A percentile compares a stretch with the other conserved stretches of the same genome.
Evolutionary conservation across 2,797 vertebrate genomes (phyloP).

Genomic region (Otolemur crassicaudatus): DNA sequence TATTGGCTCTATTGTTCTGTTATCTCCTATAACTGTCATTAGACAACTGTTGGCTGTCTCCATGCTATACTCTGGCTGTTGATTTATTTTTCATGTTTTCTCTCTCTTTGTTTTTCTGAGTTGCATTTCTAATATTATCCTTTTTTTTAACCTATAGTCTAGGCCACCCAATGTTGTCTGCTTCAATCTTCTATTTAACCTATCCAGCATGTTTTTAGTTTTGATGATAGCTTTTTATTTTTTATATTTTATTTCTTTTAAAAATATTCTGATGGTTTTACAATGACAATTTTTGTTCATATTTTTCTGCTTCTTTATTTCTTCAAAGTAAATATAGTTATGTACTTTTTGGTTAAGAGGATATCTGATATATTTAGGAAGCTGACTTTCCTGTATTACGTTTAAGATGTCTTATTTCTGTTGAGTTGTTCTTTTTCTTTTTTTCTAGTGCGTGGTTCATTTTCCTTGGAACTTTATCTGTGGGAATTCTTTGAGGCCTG

Average conservation of each 20-base stretch:
- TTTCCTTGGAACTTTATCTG: conserved; percentile 66
- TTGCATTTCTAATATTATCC: background rate
- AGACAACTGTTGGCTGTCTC: background rate
- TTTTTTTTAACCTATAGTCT: conserved; percentile 12
- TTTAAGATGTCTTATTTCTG: conserved; percentile 43
- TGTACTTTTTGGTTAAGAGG: background rate
- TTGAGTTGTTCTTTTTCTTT: background rate
- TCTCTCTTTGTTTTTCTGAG: background rate
- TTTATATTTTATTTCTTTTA: conserved; percentile 11
- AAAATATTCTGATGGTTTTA: background rate
- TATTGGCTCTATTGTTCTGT: background rate
- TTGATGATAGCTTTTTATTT: conserved; percentile 20
- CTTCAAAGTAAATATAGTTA: background rate
- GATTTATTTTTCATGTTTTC: conserved; percentile 18
- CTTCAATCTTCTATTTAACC: background rate
- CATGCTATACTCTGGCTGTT: background rate
- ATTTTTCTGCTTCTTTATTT: conserved; percentile 23
- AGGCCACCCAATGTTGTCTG: background rate
- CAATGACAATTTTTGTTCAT: conserved; percentile 1
- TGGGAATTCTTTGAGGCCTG: conserved; percentile 63
- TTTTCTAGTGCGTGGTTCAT: background rate
- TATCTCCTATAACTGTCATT: background rate
- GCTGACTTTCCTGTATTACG: conserved; percentile 18
- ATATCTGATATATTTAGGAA: conserved; percentile 19
- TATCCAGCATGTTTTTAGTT: background rate